Conservation (phyloP, 2,888 invertebrate species). For the Helobdella robusta region DNA sequence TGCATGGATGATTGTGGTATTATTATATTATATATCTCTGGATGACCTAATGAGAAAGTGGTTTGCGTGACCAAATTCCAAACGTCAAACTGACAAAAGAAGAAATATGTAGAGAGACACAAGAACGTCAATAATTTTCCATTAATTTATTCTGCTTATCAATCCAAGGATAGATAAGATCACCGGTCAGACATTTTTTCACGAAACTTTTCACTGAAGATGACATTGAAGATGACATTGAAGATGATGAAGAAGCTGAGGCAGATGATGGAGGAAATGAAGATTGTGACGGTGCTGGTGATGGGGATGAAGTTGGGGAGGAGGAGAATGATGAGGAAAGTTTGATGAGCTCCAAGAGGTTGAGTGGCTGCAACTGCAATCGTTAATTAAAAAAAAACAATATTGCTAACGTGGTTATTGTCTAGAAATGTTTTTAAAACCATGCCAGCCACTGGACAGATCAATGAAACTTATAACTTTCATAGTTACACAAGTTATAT, state of each 20-base stretch:
- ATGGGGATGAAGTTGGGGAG: constrained; percentile 8
- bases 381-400: neutral
- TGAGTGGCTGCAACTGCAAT: neutral
- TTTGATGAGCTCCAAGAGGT: constrained; percentile 3
- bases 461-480: no score
- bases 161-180: constrained; percentile 13
- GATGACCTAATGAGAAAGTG: neutral
- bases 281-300: neutral
- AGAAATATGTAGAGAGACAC: no score
- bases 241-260: constrained; percentile 13
- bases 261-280: constrained; percentile 1
- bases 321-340: neutral
- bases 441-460: no score
- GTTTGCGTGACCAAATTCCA: neutral
- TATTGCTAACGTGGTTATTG: no score
- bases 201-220: neutral
- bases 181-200: constrained; percentile 9
- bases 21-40: neutral
- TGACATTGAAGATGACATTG: constrained; percentile 2
- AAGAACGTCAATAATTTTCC: no score
- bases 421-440: no score
- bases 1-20: neutral
- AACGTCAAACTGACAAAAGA: no score
- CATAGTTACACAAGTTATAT: no score
- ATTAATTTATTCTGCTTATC: neutral